These are phyloP conservation scores for Atta colombica DNA, from an alignment of 1,140 invertebrate species.

Conservation along the genomic window DNA sequence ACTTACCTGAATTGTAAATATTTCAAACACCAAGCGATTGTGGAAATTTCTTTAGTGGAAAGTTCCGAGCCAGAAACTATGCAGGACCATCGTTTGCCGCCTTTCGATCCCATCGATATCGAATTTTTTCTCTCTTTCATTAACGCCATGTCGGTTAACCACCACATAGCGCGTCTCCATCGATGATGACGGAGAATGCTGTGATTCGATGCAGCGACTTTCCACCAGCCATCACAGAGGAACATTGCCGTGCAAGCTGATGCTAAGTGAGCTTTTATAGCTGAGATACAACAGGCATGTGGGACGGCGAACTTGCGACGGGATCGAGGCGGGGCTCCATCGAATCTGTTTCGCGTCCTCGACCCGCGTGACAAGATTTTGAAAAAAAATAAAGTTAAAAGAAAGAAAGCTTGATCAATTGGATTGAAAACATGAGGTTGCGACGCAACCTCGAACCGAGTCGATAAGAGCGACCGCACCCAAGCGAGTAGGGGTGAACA, in stretches of 20 bases:
- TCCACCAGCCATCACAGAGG: conserved; percentile 75
- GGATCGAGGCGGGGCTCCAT: conserved; percentile 75
- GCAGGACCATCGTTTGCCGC: not conserved
- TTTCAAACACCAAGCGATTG: not conserved
- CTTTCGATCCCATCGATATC: not conserved
- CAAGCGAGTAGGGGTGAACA: conserved; percentile 30
- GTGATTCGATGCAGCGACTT: conserved; percentile 64
- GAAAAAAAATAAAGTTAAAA: conserved; percentile 13
- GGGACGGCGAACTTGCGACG: conserved; percentile 79
- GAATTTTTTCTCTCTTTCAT: not conserved
- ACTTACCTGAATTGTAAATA: conserved; percentile 40
- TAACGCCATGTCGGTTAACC: not conserved
- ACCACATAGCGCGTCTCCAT: not conserved
- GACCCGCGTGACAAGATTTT: conserved; percentile 58
- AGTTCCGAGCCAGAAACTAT: not conserved
- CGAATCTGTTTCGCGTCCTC: conserved; percentile 39
- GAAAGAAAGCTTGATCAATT: conserved; percentile 45
- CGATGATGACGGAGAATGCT: not conserved
- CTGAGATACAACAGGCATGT: conserved; percentile 71
- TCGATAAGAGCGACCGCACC: conserved; percentile 59
- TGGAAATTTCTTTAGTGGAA: conserved; percentile 4
- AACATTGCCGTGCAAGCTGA: conserved; percentile 79
- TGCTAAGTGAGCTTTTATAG: conserved; percentile 82
- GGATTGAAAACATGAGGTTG: conserved; percentile 25
- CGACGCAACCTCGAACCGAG: conserved; percentile 50